These are phyloP conservation scores for Blastomussa wellsi DNA, from an alignment of 92 coral and sea anemone genomes.

Conservation along the genomic window DNA sequence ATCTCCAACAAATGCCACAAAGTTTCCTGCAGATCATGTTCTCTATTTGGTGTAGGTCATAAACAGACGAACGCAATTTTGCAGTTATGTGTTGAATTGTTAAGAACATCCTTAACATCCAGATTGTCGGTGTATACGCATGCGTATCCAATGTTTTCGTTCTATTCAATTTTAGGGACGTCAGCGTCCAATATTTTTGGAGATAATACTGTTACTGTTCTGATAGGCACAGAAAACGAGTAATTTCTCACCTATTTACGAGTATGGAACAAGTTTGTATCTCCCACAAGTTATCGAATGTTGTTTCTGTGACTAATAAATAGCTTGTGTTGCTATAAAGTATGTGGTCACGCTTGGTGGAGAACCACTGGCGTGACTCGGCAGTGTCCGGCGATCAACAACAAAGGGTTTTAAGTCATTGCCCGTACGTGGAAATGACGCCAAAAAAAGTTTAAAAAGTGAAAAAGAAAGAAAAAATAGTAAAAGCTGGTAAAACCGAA, in stretches of 20 bases:
- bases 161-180: neutral
- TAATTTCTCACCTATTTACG: neutral
- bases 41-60: neutral
- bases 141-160: neutral
- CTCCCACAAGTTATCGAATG: constrained; percentile 1
- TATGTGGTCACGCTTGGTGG: neutral
- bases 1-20: neutral
- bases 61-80: neutral
- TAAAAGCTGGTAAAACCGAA: neutral
- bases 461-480: neutral
- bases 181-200: neutral
- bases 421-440: neutral
- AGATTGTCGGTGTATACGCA: neutral
- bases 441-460: neutral
- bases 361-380: constrained; percentile 7
- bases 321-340: neutral
- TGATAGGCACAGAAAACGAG: neutral
- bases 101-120: neutral
- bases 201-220: neutral
- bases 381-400: neutral
- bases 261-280: neutral
- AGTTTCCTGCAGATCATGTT: neutral
- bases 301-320: neutral
- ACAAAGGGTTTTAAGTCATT: neutral
- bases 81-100: neutral